Evolutionary conservation across 2,888 invertebrate species (phyloP).

Genomic region (Myopa testacea): DNA sequence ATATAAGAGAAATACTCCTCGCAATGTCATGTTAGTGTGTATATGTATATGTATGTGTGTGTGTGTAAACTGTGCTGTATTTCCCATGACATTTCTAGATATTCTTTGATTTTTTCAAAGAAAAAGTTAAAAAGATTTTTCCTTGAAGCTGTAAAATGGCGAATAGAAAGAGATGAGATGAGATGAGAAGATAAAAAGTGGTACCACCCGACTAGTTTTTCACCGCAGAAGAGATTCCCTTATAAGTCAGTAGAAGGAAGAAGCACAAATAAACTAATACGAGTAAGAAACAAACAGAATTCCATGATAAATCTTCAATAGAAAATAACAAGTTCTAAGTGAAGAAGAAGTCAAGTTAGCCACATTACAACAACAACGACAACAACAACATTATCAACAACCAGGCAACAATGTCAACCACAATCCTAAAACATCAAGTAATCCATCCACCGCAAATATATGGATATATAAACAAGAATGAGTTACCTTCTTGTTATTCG

Average conservation of each 20-base stretch:
- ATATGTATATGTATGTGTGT: background rate
- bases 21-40: background rate
- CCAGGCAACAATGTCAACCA: background rate
- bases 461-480: no score
- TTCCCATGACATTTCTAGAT: slow-evolving; percentile 62
- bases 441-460: no score
- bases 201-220: background rate
- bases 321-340: background rate
- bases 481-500: no score
- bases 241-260: slow-evolving; percentile 1
- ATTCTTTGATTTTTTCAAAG: slow-evolving; percentile 56
- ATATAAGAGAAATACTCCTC: slow-evolving; percentile 4
- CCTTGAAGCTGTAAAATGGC: background rate
- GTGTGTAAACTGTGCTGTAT: slow-evolving; percentile 43
- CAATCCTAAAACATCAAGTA: background rate
- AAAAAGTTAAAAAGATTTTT: slow-evolving; percentile 23
- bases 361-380: background rate
- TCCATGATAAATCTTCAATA: background rate
- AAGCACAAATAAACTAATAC: background rate
- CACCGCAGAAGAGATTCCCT: background rate
- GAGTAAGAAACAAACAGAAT: background rate
- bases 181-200: background rate
- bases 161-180: background rate
- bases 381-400: background rate
- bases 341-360: no score